Evolutionary conservation across 2,888 invertebrate species (phyloP), one percentile per base, ranked within the genome.

Genomic region (Acleris emargana): DNA sequence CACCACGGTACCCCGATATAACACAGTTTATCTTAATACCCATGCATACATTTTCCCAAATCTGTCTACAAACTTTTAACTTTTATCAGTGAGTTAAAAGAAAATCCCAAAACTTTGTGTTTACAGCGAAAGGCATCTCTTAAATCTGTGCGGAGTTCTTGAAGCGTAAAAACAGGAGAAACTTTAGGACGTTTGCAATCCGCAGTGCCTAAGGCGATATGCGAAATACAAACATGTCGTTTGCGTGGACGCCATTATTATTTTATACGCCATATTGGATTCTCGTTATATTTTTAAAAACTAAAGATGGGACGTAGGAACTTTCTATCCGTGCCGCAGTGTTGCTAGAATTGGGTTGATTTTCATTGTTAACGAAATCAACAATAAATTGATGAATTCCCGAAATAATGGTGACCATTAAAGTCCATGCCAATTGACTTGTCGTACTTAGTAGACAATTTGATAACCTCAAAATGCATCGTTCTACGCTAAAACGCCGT

Each of bases 1-100:
- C 25, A 25, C 25, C 6, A 45, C n/a, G 17, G 45, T 17, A 6
- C 17, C n/a, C 16, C 17, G 38, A 49, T 59, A 38, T 51, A 20
- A 25, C 22, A 4, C 51, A 53, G 52, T 61, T 52, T 42, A 18
- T 43, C 45, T 45, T 20, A n/a, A 32, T 20, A 20, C 22, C 54
- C 22, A 38, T 51, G 20, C 16, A 32, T 42, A 43, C 45, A 42
- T 54, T 54, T 55, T 51, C 60, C 60, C 60, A 60, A 64, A 64
- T 64, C 64, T 60, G 54, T 64, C 60, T 55, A 59, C 50, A 55
- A 64, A 60, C 55, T 64, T 58, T 64, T 59, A 64, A 64, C 64
- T 64, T 60, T 55, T 64, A 64, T 64, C 64, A 55, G 32, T 22
- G 50, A 60, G 55, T 55, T 60, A 60, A 59, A 64, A 55, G 64